Evolutionary conservation across 1,140 invertebrate species (phyloP), one percentile per base, ranked within the genome.

Genomic region (Drosophila equinoxialis): DNA sequence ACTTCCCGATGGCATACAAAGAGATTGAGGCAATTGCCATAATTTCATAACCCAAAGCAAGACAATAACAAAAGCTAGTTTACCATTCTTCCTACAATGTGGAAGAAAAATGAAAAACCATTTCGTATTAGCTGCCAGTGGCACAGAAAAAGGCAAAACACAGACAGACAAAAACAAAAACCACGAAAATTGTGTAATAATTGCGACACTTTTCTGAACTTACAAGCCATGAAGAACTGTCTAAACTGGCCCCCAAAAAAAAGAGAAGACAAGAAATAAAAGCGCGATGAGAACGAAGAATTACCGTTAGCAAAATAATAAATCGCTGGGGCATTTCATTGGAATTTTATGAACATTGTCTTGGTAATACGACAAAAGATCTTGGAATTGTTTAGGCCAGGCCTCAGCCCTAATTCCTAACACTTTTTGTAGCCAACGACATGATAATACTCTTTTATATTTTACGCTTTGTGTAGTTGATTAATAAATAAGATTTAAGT

Each of bases 101-200:
- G 75, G 64, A 78, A 79, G 72, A 79, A 69, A 63, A 74, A 77
- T 11, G 30, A 60, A 39, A 60, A 68, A 68, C 60, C 59, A 75
- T 68, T 79, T 82, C 71, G 48, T 79, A 76, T 86, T 76, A 10
- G 7, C 35, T 37, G 71, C 79, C 70, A 39, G 67, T 57, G 81
- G 67, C 81, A 62, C 42, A 76, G 60, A 54, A 71, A 76, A 75
- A 74, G 35, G 35, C 33, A 30, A 60, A 68, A 42, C 33, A 65
- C 23, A 74, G 13, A 42, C 14, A 55, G 39, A 57, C 59, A 63
- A 14, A 66, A 60, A 79, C 42, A 20, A 64, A 60, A 77, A 62
- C 70, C 59, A 75, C 66, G 41, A 77, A 83, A 80, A 80, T 86
- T 87, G 76, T 89, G 83, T 77, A 86, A 86, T 89, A 89, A 89